phyloP scores from a whole-genome alignment of 2,797 vertebrate species.

The Menidia menidia region DNA sequence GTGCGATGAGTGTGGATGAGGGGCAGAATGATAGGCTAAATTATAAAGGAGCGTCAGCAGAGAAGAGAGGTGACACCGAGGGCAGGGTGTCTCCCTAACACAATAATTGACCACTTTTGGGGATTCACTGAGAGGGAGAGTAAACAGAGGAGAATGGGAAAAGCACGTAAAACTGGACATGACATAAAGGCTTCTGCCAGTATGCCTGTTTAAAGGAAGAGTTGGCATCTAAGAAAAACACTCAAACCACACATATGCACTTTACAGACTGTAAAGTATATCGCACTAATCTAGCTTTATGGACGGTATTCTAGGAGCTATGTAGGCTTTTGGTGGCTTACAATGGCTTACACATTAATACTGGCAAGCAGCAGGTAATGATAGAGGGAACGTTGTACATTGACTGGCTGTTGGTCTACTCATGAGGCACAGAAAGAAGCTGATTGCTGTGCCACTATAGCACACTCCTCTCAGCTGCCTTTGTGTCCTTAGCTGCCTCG shows the following conservation, averaged over 20 bases:
- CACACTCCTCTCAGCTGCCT: slow-evolving; percentile 57
- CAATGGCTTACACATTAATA: slow-evolving; percentile 22
- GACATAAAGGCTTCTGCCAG: slow-evolving; percentile 26
- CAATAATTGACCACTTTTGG: slow-evolving; percentile 62
- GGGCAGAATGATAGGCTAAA: slow-evolving; percentile 40
- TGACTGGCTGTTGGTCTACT: slow-evolving; percentile 60
- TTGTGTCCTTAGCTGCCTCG: slow-evolving; percentile 56
- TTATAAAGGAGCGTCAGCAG: slow-evolving; percentile 50
- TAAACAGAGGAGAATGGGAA: slow-evolving; percentile 29
- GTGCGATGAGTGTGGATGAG: slow-evolving; percentile 36
- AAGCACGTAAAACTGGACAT: slow-evolving; percentile 30
- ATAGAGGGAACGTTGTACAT: slow-evolving; percentile 57
- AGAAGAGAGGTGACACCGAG: slow-evolving; percentile 76
- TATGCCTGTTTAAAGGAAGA: slow-evolving; percentile 43
- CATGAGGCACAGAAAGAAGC: slow-evolving; percentile 48
- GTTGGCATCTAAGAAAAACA: slow-evolving; percentile 47
- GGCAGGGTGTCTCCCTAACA: slow-evolving; percentile 79
- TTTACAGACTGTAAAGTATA: slow-evolving; percentile 50
- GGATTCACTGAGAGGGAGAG: slow-evolving; percentile 57
- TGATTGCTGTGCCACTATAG: slow-evolving; percentile 41
- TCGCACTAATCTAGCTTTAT: slow-evolving; percentile 69
- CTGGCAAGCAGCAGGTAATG: slow-evolving; percentile 63
- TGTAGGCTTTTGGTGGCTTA: slow-evolving; percentile 62
- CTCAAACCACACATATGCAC: slow-evolving; percentile 33
- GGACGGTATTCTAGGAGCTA: slow-evolving; percentile 61